Percentiles rank a stretch among this genome's conserved stretches.
These are phyloP conservation scores for Eidolon dupreanum DNA, from an alignment of 2,797 vertebrate genomes.

Conservation along the genomic window DNA sequence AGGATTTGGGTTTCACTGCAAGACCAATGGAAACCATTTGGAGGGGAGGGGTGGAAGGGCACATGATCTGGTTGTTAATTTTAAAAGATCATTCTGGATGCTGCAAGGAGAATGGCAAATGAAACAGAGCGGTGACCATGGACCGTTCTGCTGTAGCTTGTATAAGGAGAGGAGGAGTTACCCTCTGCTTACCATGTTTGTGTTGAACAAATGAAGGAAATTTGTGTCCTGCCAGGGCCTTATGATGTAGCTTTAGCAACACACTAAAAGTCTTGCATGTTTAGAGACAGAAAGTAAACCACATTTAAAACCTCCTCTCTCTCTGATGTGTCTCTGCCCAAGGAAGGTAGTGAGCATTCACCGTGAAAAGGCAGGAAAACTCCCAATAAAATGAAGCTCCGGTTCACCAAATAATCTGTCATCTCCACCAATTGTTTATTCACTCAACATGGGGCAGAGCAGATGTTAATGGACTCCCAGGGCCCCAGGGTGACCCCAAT, in stretches of 20 bases:
- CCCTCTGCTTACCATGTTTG: neutral
- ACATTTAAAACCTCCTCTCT: neutral
- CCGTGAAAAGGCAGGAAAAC: neutral
- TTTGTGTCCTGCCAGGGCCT: neutral
- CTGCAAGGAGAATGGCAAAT: neutral
- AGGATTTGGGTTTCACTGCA: neutral
- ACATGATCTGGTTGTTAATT: neutral
- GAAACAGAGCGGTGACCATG: neutral
- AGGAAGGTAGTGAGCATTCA: neutral
- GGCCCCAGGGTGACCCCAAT: neutral
- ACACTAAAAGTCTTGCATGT: neutral
- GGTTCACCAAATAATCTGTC: neutral
- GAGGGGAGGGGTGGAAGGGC: neutral
- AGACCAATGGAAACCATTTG: neutral
- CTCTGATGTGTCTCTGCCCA: accelerated
- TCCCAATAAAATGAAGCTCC: neutral
- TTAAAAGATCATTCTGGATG: neutral
- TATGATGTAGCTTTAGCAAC: neutral
- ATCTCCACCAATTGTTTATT: neutral
- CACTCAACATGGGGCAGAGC: neutral
- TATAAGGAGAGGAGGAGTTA: neutral
- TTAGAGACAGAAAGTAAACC: neutral
- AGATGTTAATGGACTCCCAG: neutral
- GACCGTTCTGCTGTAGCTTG: neutral
- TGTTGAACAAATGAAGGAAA: neutral